These are phyloP conservation scores for Heliangelus exortis DNA, from an alignment of 2,797 vertebrate species.

Conservation along the genomic window DNA sequence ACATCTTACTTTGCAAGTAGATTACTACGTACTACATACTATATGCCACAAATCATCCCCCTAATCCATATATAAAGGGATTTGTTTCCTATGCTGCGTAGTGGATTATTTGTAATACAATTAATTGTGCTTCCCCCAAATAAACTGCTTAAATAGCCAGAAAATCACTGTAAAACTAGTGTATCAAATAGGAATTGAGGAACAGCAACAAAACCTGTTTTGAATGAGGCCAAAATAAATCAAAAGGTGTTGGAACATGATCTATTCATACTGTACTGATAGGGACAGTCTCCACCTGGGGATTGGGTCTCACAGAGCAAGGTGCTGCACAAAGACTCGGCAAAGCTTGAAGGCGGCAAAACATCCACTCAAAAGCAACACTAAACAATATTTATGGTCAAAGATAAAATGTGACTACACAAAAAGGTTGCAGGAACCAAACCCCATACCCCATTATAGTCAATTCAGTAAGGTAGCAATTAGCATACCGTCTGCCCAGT, in stretches of 20 bases:
- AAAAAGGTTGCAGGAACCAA: not conserved
- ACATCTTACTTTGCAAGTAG: not conserved
- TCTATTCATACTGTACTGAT: not conserved
- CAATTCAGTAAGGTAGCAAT: constrained; percentile 7
- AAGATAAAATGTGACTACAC: not conserved
- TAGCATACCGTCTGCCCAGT: not conserved
- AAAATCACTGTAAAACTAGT: not conserved
- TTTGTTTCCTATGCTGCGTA: not conserved
- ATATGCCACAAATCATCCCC: not conserved
- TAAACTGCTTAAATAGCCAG: not conserved
- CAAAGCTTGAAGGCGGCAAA: not conserved
- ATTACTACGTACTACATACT: not conserved
- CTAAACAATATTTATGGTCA: not conserved
- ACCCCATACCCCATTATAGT: not conserved
- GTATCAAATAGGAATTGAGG: not conserved
- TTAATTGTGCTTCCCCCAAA: not conserved
- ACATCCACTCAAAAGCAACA: not conserved
- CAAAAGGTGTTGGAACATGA: not conserved
- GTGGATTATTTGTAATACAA: not conserved
- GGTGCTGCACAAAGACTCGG: not conserved
- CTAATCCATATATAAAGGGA: not conserved
- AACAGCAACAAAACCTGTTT: not conserved
- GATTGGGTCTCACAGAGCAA: not conserved
- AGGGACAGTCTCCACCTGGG: not conserved
- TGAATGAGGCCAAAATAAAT: not conserved